Percentiles rank a stretch among this genome's conserved stretches.
These are phyloP conservation scores for Dolichotis patagonum DNA, from an alignment of 2,113 vertebrate species.

Conservation along the genomic window DNA sequence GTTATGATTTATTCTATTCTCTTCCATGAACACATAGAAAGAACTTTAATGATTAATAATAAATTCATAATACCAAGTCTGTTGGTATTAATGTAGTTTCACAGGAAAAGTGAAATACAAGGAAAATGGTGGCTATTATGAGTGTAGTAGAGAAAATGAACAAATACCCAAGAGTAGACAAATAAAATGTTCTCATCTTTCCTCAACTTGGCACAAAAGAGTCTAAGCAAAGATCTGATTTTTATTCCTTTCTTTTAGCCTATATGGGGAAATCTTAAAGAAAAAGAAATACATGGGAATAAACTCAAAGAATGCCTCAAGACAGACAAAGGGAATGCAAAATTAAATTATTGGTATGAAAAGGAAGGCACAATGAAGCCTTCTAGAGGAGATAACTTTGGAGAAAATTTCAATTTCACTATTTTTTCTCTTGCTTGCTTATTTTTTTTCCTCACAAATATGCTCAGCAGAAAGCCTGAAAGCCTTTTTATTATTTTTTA, in stretches of 20 bases:
- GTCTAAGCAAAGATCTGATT: conserved; percentile 51
- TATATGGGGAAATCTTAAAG: conserved; percentile 66
- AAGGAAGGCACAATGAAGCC: conserved; percentile 85
- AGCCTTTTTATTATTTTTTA: conserved; percentile 87
- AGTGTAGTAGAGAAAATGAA: background rate
- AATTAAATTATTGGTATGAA: conserved; percentile 89
- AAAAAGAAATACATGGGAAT: conserved; percentile 76
- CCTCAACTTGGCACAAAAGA: conserved; percentile 73
- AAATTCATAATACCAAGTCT: background rate
- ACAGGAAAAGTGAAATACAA: conserved; percentile 12
- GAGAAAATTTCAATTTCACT: conserved; percentile 87
- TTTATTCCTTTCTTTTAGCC: conserved; percentile 72
- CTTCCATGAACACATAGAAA: background rate
- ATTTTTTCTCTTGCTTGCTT: conserved; percentile 83
- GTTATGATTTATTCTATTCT: background rate
- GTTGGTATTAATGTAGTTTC: background rate
- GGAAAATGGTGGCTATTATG: background rate
- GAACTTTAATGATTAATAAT: conserved; percentile 24
- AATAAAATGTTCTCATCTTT: conserved; percentile 56
- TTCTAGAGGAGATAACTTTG: conserved; percentile 85
- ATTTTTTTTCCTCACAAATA: conserved; percentile 73
- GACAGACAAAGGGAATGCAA: conserved; percentile 88
- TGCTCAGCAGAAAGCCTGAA: conserved; percentile 83
- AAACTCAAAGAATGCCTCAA: conserved; percentile 79
- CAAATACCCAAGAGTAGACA: background rate